These are phyloP conservation scores for Sarcophaga carnaria DNA, from an alignment of 2,888 invertebrate species.

Conservation along the genomic window DNA sequence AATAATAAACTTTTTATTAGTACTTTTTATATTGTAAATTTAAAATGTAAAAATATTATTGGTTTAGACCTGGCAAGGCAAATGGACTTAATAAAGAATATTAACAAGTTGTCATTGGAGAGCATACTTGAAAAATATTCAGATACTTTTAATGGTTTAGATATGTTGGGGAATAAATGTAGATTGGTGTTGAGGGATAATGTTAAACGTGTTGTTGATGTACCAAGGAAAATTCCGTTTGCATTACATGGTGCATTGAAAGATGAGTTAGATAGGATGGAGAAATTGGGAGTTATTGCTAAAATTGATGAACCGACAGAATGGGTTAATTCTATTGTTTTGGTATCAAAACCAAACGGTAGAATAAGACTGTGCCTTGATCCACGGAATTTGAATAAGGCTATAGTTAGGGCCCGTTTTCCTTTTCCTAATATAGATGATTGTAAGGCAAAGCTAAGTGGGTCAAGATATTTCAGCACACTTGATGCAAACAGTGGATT, in stretches of 20 bases:
- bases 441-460: slow-evolving; percentile 52
- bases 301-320: slow-evolving; percentile 15
- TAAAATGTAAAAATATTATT: slow-evolving; percentile 15
- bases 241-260: slow-evolving; percentile 42
- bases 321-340: slow-evolving; percentile 58
- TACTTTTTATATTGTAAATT: slow-evolving; percentile 46
- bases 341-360: slow-evolving; percentile 59
- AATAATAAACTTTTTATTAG: slow-evolving; percentile 20
- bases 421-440: slow-evolving; percentile 60
- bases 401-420: slow-evolving; percentile 55
- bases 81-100: slow-evolving; percentile 38
- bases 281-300: slow-evolving; percentile 23
- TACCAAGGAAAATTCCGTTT: slow-evolving; percentile 55
- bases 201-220: slow-evolving; percentile 25
- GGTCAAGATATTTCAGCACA: slow-evolving; percentile 47
- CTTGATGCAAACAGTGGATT: slow-evolving; percentile 68
- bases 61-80: slow-evolving; percentile 15
- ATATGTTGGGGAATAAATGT: slow-evolving; percentile 44
- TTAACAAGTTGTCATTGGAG: slow-evolving; percentile 25
- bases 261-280: slow-evolving; percentile 52
- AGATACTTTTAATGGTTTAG: slow-evolving; percentile 53
- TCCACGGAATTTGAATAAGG: slow-evolving; percentile 66
- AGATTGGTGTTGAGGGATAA: slow-evolving; percentile 38
- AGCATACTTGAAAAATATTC: slow-evolving; percentile 44
- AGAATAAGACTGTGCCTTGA: slow-evolving; percentile 66